Evolutionary conservation across 2,888 invertebrate genomes (phyloP).

Genomic region (Leptopilina myrica): DNA sequence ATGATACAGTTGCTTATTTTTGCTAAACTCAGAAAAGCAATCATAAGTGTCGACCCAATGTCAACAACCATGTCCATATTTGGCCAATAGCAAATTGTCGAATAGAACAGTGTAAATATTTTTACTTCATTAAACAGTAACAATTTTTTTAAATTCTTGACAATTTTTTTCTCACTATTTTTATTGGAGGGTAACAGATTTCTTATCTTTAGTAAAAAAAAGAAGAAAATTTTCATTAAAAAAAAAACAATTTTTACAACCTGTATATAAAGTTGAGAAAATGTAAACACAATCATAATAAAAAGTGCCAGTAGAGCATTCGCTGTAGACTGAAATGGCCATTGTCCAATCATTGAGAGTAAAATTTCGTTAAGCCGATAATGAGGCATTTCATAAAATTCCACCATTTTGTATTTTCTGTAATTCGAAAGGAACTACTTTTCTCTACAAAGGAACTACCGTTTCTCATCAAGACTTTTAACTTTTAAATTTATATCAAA

Average conservation of each 20-base stretch:
- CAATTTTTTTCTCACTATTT: not conserved
- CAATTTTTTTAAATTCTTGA: no score
- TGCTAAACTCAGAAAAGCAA: not conserved
- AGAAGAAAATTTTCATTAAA: no score
- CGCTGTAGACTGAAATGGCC: not conserved
- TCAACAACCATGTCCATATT: constrained; percentile 22
- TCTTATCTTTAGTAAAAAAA: no score
- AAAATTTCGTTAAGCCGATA: not conserved
- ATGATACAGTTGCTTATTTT: constrained; percentile 3
- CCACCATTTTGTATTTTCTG: not conserved
- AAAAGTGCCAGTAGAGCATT: not conserved
- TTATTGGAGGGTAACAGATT: no score
- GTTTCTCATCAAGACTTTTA: no score
- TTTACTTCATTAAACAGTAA: not conserved
- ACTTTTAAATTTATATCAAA: not conserved
- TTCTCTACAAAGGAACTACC: no score
- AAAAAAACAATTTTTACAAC: not conserved
- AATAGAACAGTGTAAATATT: constrained; percentile 1
- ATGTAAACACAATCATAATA: not conserved
- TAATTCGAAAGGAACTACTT: no score
- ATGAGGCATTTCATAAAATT: constrained; percentile 3
- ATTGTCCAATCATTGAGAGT: constrained; percentile 9
- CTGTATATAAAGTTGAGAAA: constrained; percentile 7
- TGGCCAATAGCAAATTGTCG: not conserved
- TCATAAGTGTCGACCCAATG: not conserved